Base-by-base conservation (phyloP, 1,140 invertebrate genomes). In the Probaryconus sp. region DNA sequence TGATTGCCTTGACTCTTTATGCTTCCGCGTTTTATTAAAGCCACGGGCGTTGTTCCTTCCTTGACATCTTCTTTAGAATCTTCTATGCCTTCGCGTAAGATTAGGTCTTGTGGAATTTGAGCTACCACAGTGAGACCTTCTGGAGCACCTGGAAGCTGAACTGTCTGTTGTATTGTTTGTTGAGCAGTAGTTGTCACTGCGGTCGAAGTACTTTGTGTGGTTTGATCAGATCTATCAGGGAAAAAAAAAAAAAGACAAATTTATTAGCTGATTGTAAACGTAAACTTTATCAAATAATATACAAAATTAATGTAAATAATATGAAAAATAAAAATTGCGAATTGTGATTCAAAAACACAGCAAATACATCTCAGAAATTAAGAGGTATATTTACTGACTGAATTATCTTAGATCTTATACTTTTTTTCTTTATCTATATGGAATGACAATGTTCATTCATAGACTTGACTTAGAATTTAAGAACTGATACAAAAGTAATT, bases 101-200 rank as follows among this genome's bases (percentile, higher is more conserved):
- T 92, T 69, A 93, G 88, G 71, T 93, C 92, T 67, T 92, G 92
- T 0, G 92, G 91, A 74, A 91, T 90, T 2, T 91, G 90, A 0
- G 92, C 89, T 0, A 93, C 88, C 1, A 93, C 90, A 30, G 92
- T 92, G 16, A 92, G 81, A 38, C 91, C 91, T 86, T 89, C 87
- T 0, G 87, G 89, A 1, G 89, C 85, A 16, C 88, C 89, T 0
- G 87, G 84, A 3, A 88, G 65, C 18, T 87, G 87, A 0, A 88
- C 87, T 0, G 85, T 87, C 28, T 85, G 87, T 17, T 85, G 85
- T 30, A 86, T 87, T 3, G 84, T 87, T 42, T 86, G 86, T 20
- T 85, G 85, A 0, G 82, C 81, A 3, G 83, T 87, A 0, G 83
- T 86, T 0, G 85, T 87, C 13, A 85, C 83, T 0, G 85, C 83